phyloP scores from a whole-genome alignment of 1,140 invertebrate species.

The Lysiphlebus fabarum region DNA sequence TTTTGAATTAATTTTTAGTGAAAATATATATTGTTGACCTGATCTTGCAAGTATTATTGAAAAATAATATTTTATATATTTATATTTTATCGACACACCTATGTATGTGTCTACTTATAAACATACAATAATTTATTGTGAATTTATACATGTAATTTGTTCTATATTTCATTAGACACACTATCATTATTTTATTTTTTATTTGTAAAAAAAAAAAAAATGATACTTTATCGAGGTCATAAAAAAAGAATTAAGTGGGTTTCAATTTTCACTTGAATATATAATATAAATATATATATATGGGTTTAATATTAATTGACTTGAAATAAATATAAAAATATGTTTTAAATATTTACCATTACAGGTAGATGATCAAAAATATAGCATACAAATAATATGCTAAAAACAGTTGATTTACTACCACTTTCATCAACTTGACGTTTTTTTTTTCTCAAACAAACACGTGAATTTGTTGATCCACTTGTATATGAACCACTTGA shows the following conservation, averaged over 20 bases:
- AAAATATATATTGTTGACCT: constrained; percentile 13
- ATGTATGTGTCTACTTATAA: no score
- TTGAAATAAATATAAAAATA: not conserved
- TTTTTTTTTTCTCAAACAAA: constrained; percentile 41
- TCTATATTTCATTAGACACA: not conserved
- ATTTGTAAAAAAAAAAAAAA: not conserved
- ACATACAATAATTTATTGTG: no score
- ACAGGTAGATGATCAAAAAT: constrained; percentile 56
- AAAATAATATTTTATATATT: no score
- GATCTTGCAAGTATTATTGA: constrained; percentile 9
- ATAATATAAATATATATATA: no score
- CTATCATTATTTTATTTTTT: not conserved
- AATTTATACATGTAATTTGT: no score
- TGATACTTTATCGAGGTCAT: constrained; percentile 1
- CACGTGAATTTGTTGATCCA: constrained; percentile 49
- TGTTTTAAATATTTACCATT: constrained; percentile 47
- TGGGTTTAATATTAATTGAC: not conserved
- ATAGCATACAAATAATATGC: constrained; percentile 54
- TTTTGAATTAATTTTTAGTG: not conserved
- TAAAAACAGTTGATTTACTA: constrained; percentile 52
- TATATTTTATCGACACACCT: constrained; percentile 8
- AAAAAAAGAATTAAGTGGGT: constrained; percentile 10
- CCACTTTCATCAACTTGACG: constrained; percentile 40
- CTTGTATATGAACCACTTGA: constrained; percentile 48
- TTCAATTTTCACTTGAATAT: constrained; percentile 6